phyloP scores from a whole-genome alignment of 2,888 invertebrate species.

The Scaptomyza parva region DNA sequence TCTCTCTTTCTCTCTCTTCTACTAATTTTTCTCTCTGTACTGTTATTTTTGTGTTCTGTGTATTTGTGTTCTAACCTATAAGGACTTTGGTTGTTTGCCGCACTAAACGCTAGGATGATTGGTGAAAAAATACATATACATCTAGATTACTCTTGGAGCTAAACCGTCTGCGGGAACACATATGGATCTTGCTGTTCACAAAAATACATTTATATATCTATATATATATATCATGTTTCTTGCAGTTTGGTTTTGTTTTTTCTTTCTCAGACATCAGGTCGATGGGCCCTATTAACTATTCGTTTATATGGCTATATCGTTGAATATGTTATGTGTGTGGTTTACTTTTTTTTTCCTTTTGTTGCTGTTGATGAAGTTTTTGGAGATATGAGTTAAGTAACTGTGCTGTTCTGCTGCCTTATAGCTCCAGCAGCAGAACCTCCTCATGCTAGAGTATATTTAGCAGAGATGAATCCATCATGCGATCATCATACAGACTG shows the following conservation, averaged over 20 bases:
- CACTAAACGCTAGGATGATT: slow-evolving; percentile 77
- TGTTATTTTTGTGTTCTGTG: slow-evolving; percentile 16
- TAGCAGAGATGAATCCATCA: slow-evolving; percentile 88
- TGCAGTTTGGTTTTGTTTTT: slow-evolving; percentile 26
- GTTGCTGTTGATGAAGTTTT: slow-evolving; percentile 48
- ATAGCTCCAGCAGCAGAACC: slow-evolving; percentile 85
- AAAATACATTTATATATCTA: slow-evolving; percentile 38
- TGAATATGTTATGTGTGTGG: slow-evolving; percentile 61
- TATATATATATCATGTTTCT: slow-evolving; percentile 23
- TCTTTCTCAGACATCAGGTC: slow-evolving; percentile 34
- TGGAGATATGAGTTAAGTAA: slow-evolving; percentile 63
- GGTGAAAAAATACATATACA: slow-evolving; percentile 74
- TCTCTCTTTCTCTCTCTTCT: not conserved
- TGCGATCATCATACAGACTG: slow-evolving; percentile 94
- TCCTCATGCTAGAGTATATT: slow-evolving; percentile 85
- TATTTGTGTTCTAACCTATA: slow-evolving; percentile 68
- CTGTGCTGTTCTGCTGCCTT: slow-evolving; percentile 74
- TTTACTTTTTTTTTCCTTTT: not conserved
- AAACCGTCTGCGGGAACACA: slow-evolving; percentile 11
- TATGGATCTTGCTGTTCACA: slow-evolving; percentile 35
- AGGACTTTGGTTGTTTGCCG: slow-evolving; percentile 81
- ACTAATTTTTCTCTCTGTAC: slow-evolving; percentile 21
- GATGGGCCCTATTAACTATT: slow-evolving; percentile 44
- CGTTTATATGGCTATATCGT: slow-evolving; percentile 70
- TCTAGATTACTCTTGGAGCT: slow-evolving; percentile 47